A percentile compares a stretch with the other conserved stretches of the same genome.
phyloP scores from a whole-genome alignment of 1,140 invertebrate genomes.

The Bombus fervidus region DNA sequence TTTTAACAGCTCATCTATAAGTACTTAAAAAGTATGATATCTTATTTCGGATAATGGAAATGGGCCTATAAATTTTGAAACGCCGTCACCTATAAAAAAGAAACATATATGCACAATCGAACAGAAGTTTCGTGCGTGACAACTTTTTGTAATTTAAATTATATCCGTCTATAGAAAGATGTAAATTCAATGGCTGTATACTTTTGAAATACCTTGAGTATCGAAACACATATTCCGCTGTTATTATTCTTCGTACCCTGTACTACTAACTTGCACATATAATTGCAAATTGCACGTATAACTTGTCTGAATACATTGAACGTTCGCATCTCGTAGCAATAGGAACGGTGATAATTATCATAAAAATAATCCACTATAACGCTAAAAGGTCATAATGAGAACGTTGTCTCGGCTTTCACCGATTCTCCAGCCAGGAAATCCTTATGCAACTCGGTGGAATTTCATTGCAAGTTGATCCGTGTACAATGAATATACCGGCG shows the following conservation, averaged over 20 bases:
- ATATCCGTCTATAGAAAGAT: neutral
- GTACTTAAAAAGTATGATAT: neutral
- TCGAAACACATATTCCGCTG: neutral
- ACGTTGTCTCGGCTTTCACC: constrained; percentile 53
- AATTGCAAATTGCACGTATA: neutral
- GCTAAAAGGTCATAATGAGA: constrained; percentile 43
- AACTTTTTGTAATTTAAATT: neutral
- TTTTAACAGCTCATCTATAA: neutral
- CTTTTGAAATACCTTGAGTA: neutral
- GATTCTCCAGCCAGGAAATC: constrained; percentile 38
- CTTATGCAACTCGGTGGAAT: constrained; percentile 48
- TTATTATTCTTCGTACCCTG: neutral
- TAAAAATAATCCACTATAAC: constrained; percentile 38
- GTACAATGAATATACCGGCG: constrained; percentile 35
- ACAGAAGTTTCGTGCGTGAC: neutral
- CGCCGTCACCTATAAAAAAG: neutral
- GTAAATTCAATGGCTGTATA: neutral
- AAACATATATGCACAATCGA: neutral
- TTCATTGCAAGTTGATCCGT: constrained; percentile 31
- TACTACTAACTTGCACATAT: neutral
- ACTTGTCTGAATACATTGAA: neutral
- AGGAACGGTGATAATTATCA: constrained; percentile 16
- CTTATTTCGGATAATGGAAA: neutral
- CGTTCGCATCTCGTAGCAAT: neutral
- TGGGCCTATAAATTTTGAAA: neutral